phyloP scores from a whole-genome alignment of 2,113 vertebrate genomes.

The Actenoides hombroni region DNA sequence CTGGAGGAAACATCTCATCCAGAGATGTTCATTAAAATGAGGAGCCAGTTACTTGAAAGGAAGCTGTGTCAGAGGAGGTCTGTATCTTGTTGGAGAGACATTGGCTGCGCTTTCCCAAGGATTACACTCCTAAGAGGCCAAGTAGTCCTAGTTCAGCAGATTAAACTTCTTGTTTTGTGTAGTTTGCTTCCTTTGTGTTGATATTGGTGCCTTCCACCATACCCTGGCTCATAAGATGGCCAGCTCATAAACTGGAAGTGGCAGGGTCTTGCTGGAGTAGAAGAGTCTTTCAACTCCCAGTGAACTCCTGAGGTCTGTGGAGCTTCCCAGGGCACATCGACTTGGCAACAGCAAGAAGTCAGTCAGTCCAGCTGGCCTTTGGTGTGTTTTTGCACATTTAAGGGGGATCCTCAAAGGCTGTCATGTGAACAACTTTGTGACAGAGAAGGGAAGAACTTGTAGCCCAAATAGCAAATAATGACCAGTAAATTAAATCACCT shows the following conservation, averaged over 20 bases:
- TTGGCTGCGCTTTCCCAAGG: neutral
- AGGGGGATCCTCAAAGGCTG: neutral
- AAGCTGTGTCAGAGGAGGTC: neutral
- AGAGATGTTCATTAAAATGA: neutral
- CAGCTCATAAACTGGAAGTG: neutral
- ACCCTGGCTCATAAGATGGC: neutral
- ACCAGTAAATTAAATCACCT: neutral
- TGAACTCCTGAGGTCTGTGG: neutral
- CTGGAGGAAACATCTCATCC: neutral
- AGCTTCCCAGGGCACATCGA: neutral
- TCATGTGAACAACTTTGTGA: rapidly evolving
- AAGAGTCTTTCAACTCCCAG: neutral
- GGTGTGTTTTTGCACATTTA: rapidly evolving
- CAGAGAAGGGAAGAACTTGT: neutral
- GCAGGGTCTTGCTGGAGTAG: neutral
- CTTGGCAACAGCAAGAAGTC: neutral
- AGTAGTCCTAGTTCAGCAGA: neutral
- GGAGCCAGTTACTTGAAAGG: neutral
- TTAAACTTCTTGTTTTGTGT: neutral
- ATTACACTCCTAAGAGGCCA: neutral
- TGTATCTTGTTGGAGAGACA: neutral
- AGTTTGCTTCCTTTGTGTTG: neutral
- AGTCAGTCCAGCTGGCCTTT: neutral
- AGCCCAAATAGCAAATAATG: rapidly evolving
- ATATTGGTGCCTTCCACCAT: neutral